Conservation (phyloP, 2,113 vertebrate species). For the Psilopsiagon aymara region DNA sequence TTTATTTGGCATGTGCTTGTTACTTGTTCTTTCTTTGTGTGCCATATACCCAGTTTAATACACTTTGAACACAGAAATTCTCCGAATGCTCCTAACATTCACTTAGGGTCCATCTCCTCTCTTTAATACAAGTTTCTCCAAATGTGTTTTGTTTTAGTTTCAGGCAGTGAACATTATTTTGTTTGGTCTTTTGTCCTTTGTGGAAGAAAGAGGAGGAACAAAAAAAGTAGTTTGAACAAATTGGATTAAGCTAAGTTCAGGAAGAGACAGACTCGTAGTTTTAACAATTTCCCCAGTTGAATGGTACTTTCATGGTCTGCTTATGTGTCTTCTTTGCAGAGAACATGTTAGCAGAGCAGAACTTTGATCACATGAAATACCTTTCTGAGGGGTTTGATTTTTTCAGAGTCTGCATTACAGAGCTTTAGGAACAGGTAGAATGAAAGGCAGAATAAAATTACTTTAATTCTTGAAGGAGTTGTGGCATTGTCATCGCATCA, state of each 20-base stretch:
- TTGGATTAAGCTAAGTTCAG: background rate
- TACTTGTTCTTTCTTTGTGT: background rate
- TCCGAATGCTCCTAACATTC: background rate
- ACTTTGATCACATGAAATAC: background rate
- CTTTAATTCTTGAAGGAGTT: background rate
- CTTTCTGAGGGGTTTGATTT: background rate
- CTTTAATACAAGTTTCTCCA: background rate
- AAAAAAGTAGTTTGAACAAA: background rate
- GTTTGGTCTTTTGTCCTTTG: conserved; percentile 2
- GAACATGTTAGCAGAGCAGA: background rate
- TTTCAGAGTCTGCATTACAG: background rate
- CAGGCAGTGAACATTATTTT: background rate
- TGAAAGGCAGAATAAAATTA: background rate
- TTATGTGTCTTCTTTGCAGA: background rate
- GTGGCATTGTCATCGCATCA: background rate
- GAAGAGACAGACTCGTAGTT: background rate
- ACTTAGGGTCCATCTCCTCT: background rate
- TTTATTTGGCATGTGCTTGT: background rate
- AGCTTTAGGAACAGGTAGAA: background rate
- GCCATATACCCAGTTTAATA: background rate
- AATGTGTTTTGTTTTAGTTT: background rate
- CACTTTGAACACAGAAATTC: background rate
- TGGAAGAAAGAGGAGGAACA: background rate
- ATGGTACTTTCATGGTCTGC: background rate
- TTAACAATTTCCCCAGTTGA: background rate